phyloP scores from a whole-genome alignment of 2,797 vertebrate species.

The Semotilus atromaculatus region DNA sequence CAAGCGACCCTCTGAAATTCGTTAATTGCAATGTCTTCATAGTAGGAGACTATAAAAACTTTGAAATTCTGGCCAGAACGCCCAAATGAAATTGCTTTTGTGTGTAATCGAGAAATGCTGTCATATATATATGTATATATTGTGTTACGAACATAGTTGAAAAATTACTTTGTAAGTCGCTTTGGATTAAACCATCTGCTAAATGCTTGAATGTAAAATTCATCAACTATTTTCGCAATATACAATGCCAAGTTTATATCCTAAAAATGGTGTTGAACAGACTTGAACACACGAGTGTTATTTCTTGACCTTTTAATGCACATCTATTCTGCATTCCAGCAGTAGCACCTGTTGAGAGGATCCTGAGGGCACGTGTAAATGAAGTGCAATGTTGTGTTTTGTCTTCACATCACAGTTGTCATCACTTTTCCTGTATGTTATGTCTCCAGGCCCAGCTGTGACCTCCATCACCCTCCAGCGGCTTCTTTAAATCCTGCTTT shows the following conservation, averaged over 20 bases:
- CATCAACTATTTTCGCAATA: neutral
- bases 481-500: constrained; percentile 12
- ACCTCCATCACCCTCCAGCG: constrained; percentile 33
- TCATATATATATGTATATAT: neutral
- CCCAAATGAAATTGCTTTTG: neutral
- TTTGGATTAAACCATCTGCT: neutral
- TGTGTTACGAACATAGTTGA: neutral
- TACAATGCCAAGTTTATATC: neutral
- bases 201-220: neutral
- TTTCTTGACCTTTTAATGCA: constrained; percentile 12
- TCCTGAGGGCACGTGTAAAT: constrained; percentile 11
- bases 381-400: constrained; percentile 43
- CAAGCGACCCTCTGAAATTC: neutral
- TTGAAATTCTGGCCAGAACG: neutral
- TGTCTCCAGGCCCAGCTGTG: constrained; percentile 40
- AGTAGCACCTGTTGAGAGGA: constrained; percentile 27
- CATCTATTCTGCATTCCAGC: neutral
- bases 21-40: neutral
- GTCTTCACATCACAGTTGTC: constrained; percentile 39
- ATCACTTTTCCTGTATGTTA: constrained; percentile 44
- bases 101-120: constrained; percentile 6
- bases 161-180: neutral
- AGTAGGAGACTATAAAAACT: neutral
- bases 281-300: neutral
- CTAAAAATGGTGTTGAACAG: constrained; percentile 19